These are phyloP conservation scores for Apoda limacodes DNA, from an alignment of 2,888 invertebrate genomes.

Conservation along the genomic window DNA sequence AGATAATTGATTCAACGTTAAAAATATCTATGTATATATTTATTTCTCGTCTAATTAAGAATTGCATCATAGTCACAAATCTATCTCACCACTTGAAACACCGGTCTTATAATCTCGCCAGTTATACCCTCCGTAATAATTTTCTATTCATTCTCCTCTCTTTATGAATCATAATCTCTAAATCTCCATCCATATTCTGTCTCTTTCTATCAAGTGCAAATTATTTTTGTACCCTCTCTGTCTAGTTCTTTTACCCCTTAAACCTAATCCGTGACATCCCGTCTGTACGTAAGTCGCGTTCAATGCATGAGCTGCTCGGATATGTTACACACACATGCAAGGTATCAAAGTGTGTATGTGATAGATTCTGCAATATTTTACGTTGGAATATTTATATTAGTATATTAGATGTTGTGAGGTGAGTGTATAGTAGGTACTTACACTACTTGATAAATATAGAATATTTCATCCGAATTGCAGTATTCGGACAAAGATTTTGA, in stretches of 20 bases:
- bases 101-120: conserved; percentile 34
- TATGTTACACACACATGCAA: too few species aligned
- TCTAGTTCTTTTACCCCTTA: conserved; percentile 64
- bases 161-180: conserved; percentile 69
- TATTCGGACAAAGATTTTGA: too few species aligned
- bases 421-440: too few species aligned
- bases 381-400: too few species aligned
- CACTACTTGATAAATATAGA: too few species aligned
- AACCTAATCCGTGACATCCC: conserved; percentile 68
- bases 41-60: background rate
- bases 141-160: conserved; percentile 64
- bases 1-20: conserved; percentile 11
- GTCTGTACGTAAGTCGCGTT: conserved; percentile 45
- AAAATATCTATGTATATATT: too few species aligned
- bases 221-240: conserved; percentile 33
- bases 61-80: conserved; percentile 19
- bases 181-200: conserved; percentile 47
- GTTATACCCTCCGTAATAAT: conserved; percentile 61
- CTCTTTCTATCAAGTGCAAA: conserved; percentile 37
- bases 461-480: too few species aligned
- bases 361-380: too few species aligned
- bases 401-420: too few species aligned
- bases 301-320: conserved; percentile 29
- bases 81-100: conserved; percentile 29
- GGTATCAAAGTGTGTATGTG: too few species aligned